Percentiles rank a stretch among this genome's conserved stretches.
These are phyloP conservation scores for Pterophyllum scalare DNA, from an alignment of 2,113 vertebrate species.

Conservation along the genomic window DNA sequence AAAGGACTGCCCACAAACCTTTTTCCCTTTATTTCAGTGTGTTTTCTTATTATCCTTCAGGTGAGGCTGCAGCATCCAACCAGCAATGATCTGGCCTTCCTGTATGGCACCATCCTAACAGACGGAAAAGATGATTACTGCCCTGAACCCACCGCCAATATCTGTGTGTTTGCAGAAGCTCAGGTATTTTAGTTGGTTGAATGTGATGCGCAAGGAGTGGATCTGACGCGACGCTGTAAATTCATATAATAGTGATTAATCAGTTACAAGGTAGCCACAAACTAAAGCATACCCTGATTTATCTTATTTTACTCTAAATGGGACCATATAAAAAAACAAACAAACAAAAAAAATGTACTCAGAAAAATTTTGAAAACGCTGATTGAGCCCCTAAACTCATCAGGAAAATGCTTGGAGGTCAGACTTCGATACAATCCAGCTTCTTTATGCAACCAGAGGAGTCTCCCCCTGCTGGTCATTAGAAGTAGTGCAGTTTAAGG, in stretches of 20 bases:
- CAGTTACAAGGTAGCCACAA: too few relatives aligned
- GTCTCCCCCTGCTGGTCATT: background rate
- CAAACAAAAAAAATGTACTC: too few relatives aligned
- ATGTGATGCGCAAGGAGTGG: background rate
- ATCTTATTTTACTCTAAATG: background rate
- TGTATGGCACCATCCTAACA: conserved; percentile 95
- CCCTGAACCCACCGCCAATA: conserved; percentile 87
- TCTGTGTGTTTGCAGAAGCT: conserved; percentile 95
- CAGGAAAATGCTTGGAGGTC: background rate
- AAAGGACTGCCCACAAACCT: background rate
- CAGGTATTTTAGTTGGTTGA: conserved; percentile 82
- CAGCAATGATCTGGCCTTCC: conserved; percentile 90
- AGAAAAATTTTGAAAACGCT: background rate
- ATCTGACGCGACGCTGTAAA: background rate
- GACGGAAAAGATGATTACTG: conserved; percentile 90
- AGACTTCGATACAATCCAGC: too few relatives aligned
- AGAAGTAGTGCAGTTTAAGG: background rate
- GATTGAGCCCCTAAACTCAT: background rate
- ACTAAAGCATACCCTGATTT: background rate
- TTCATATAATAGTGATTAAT: too few relatives aligned
- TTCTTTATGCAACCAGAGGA: background rate
- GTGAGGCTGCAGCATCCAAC: conserved; percentile 89
- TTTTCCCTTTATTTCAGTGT: background rate
- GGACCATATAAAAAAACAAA: background rate
- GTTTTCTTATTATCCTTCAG: conserved; percentile 61